phyloP scores from a whole-genome alignment of 2,797 vertebrate genomes.

The Eutrigla gurnardus region DNA sequence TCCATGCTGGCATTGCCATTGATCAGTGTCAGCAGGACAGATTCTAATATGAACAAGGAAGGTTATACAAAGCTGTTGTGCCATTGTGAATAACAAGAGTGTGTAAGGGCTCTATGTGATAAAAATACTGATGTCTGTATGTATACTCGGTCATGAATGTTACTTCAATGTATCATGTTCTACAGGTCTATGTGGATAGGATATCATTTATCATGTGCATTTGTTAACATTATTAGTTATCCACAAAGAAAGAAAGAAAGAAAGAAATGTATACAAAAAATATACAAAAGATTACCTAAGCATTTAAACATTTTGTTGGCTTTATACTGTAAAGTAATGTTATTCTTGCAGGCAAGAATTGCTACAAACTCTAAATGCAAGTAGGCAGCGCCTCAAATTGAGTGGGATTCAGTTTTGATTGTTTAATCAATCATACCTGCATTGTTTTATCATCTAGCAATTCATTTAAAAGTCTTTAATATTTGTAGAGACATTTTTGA shows the following conservation, averaged over 20 bases:
- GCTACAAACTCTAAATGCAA: neutral
- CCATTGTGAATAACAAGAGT: conserved; percentile 14
- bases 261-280: neutral
- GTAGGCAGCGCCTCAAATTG: neutral
- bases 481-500: conserved; percentile 22
- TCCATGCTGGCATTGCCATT: conserved; percentile 39
- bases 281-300: neutral
- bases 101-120: conserved; percentile 2
- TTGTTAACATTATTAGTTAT: conserved; percentile 9
- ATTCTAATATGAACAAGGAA: conserved; percentile 41
- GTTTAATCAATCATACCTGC: conserved; percentile 29
- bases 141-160: conserved; percentile 11
- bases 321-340: neutral
- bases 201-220: neutral
- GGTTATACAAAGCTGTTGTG: conserved; percentile 20
- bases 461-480: conserved; percentile 69
- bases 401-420: conserved; percentile 16
- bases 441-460: conserved; percentile 53
- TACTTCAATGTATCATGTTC: neutral
- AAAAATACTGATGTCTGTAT: conserved; percentile 10
- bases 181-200: no score
- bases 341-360: neutral
- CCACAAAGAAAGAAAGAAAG: neutral
- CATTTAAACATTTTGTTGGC: neutral
- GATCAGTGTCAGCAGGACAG: conserved; percentile 63